Base-by-base conservation (phyloP, 2,113 vertebrate genomes). In the Seriola aureovittata region DNA sequence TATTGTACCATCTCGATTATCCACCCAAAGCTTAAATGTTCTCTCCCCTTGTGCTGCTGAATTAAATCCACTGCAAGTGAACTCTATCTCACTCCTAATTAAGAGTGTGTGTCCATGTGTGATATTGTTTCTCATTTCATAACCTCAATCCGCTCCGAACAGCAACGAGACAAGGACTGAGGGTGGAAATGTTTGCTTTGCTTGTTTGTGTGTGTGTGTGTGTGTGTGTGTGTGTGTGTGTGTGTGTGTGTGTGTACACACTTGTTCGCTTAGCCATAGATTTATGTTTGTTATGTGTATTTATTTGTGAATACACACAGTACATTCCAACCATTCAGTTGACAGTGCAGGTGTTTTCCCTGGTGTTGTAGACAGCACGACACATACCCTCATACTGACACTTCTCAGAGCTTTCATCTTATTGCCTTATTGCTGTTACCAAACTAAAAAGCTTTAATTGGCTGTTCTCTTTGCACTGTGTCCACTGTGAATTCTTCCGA, bases 61-160 rank as follows among this genome's bases (percentile, higher is more conserved):
- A 90, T 89, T 74, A 82, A 90, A 85, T 73, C 70, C 75, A 85
- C 79, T 44, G 23, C 75, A 85, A 87, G 84, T 86, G 91, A 91
- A 91, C 85, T 85, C 78, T 60, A 78, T 88, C 88, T 83, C 81
- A 81, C 70, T 87, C 73, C 80, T 85, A 88, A 87, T 94, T 92
- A 90, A 91, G 78, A 88, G 78, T 81, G 78, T 76, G 75, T 85
- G 85, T 91, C 87, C 82, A 82, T 87, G 86, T 91, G 86, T 88
- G 91, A 89, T 88, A 85, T 87, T 89, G 81, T 88, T 90, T 89
- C 80, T 86, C 73, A 72, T 88, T 87, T 81, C 71, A 71, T 78
- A 75, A 71, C 67, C 50, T 63, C 78, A 81, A 70, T 84, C 81
- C 29, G 8, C 71, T 71, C 46, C 17, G 59, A 84, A 85, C 40